Evolutionary conservation across 2,797 vertebrate species (phyloP).

Genomic region (Mus minutoides): DNA sequence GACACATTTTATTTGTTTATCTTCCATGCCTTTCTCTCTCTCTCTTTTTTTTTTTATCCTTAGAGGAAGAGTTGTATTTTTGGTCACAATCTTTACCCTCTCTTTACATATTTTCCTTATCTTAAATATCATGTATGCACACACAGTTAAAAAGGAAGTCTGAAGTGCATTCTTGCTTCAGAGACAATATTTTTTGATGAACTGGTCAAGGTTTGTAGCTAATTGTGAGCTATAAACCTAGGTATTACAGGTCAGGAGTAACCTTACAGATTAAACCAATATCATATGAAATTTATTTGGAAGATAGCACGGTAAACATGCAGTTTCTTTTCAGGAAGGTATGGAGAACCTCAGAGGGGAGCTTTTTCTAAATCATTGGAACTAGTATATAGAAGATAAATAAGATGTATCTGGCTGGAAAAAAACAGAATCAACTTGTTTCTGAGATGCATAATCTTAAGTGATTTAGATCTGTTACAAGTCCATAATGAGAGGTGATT

Average conservation of each 20-base stretch:
- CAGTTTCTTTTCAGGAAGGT: background rate
- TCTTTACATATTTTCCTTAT: background rate
- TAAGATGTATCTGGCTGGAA: background rate
- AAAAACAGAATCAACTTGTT: background rate
- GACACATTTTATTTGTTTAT: background rate
- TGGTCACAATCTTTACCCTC: background rate
- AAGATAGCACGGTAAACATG: background rate
- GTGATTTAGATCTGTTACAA: rapidly evolving
- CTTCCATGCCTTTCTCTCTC: background rate
- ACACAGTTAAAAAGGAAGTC: background rate
- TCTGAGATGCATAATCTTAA: background rate
- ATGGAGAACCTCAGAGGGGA: background rate
- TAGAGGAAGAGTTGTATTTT: background rate
- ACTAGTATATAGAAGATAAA: background rate
- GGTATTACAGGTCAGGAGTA: too few relatives aligned
- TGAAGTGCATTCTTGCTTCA: too few relatives aligned
- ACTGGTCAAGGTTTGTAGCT: background rate
- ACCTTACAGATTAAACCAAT: background rate
- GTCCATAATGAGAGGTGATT: background rate
- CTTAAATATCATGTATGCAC: background rate
- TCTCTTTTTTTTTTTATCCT: background rate
- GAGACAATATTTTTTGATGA: background rate
- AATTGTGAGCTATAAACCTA: background rate
- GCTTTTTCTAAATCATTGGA: background rate
- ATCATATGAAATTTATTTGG: background rate